Evolutionary conservation across 2,113 vertebrate genomes (phyloP), one percentile per base, ranked within the genome.

Genomic region (Embiotoca jacksoni): DNA sequence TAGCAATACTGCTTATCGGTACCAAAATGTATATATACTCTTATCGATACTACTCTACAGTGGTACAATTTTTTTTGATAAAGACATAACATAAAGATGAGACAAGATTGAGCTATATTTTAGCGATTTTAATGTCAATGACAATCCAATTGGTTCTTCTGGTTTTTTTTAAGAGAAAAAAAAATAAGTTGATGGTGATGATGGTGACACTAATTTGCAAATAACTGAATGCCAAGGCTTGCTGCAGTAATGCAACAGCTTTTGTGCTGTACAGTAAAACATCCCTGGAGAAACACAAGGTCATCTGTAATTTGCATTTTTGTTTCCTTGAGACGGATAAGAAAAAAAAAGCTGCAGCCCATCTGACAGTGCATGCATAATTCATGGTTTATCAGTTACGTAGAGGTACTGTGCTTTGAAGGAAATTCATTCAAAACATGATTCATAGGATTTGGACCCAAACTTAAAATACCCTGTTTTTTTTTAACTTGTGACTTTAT

Each of bases 241-340:
- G 11, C 75, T 62, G 31, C 41, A 76, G 54, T 14, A 41, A 59
- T 58, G 52, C 39, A 2, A 7, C 3, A 3, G 3, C 13, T 70
- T 72, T 47, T 37, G 5, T 5, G 9, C 39, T 52, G 30, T 61
- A 50, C 14, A 65, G 11, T 69, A 7, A 15, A 47, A 39, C 54
- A 14, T 58, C n/a, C 49, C 44, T 52, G 11, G 30, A 77, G 41
- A 80, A 55, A 54, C 52, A 59, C 61, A 70, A 75, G 78, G 76
- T 65, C 69, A 53, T 82, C 15, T 76, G 15, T 39, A 41, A 83
- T 76, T 76, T 70, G 68, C 76, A 78, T 80, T 35, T 85, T 61
- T 60, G 9, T 80, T 78, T 67, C 46, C 23, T 66, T 65, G 53
- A 67, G 47, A 79, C 13, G 8, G 15, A 69, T 49, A 2, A n/a